Evolutionary conservation across 2,888 invertebrate genomes (phyloP).

Genomic region (Scaptomyza caliginosa): DNA sequence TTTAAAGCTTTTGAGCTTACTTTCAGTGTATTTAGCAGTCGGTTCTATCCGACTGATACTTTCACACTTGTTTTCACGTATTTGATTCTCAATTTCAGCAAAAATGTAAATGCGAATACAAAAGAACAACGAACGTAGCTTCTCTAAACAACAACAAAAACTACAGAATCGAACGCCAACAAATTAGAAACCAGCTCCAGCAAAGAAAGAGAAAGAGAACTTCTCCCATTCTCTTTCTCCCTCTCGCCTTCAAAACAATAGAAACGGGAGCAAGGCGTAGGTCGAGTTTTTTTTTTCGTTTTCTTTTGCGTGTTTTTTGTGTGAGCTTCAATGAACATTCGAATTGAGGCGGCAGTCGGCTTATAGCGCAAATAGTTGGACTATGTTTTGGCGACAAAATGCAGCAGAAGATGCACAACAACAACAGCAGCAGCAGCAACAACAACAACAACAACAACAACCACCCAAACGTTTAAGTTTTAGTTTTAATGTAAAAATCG

Average conservation of each 20-base stretch:
- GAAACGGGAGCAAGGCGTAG: conserved; percentile 28
- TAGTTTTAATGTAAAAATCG: conserved; percentile 70
- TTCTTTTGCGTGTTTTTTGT: neutral
- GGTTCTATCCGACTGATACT: neutral
- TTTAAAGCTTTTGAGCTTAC: no score
- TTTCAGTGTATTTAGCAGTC: neutral
- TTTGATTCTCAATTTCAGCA: conserved; percentile 38
- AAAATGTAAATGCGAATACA: conserved; percentile 57
- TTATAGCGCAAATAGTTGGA: conserved; percentile 28
- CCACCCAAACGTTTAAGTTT: conserved; percentile 57
- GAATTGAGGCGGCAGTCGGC: neutral
- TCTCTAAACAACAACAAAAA: conserved; percentile 28
- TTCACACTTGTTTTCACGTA: neutral
- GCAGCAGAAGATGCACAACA: conserved; percentile 37
- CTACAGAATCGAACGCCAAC: conserved; percentile 35
- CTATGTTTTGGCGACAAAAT: conserved; percentile 68
- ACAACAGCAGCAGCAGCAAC: conserved; percentile 20
- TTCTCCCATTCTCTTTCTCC: neutral
- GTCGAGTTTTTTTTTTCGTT: conserved; percentile 16
- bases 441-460: conserved; percentile 12
- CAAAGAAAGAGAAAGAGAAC: neutral
- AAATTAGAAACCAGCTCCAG: conserved; percentile 46
- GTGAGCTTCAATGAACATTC: conserved; percentile 34
- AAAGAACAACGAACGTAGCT: conserved; percentile 23
- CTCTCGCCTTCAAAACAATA: neutral